These are phyloP conservation scores for Argopecten irradians DNA, from an alignment of 1,140 invertebrate species.

Conservation along the genomic window DNA sequence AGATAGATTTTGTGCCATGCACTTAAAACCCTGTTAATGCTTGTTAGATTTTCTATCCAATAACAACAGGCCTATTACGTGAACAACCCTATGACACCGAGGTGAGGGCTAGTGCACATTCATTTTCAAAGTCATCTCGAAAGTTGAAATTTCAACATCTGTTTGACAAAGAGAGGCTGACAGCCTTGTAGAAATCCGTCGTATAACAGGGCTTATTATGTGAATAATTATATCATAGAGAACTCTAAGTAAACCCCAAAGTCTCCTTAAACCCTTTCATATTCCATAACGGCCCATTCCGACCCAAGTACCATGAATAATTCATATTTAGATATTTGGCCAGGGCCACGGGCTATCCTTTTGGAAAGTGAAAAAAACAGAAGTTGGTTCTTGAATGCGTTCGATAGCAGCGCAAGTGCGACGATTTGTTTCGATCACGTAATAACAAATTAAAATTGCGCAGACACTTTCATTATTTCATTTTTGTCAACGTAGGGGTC, in stretches of 20 bases:
- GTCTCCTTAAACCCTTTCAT: background rate
- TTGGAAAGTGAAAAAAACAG: slow-evolving; percentile 5
- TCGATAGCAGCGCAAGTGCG: slow-evolving; percentile 8
- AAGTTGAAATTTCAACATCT: slow-evolving; percentile 23
- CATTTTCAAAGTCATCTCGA: slow-evolving; percentile 21
- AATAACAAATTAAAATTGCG: slow-evolving; percentile 18
- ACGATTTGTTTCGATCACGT: slow-evolving; percentile 7
- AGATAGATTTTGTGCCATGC: slow-evolving; percentile 16
- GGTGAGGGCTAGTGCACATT: background rate
- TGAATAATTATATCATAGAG: slow-evolving; percentile 10
- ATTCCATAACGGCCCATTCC: background rate
- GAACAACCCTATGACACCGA: background rate
- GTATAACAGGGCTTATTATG: slow-evolving; percentile 21
- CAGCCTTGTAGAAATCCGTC: background rate
- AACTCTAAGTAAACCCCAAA: background rate
- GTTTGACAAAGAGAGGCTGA: slow-evolving; percentile 11
- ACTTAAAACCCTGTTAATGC: slow-evolving; percentile 10
- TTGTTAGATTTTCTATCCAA: background rate
- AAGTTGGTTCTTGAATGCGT: slow-evolving; percentile 8
- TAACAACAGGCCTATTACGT: slow-evolving; percentile 21
- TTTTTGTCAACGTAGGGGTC: slow-evolving; percentile 20
- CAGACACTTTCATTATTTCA: slow-evolving; percentile 22
- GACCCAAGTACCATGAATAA: background rate
- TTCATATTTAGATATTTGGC: slow-evolving; percentile 18
- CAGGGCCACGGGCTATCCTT: slow-evolving; percentile 3